Evolutionary conservation across 2,888 invertebrate species (phyloP).

Genomic region (Lepidochrysops patricia): DNA sequence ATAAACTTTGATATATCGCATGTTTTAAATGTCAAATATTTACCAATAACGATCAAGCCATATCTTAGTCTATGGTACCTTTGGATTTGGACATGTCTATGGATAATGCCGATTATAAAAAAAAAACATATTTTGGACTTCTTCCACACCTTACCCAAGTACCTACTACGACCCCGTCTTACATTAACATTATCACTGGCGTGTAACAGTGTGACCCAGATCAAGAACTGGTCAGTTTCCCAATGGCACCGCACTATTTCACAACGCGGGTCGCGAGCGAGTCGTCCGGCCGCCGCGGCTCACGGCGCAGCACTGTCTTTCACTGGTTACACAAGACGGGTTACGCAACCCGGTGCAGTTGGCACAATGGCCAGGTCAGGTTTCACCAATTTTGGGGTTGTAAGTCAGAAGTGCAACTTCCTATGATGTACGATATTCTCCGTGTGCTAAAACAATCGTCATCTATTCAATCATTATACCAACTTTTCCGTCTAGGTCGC

Average conservation of each 20-base stretch:
- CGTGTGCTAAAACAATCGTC: too few relatives aligned
- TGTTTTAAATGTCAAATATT: too few relatives aligned
- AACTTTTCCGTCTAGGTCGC: too few relatives aligned
- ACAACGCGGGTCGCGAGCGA: background rate
- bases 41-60: too few relatives aligned
- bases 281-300: constrained; percentile 40
- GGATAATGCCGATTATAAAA: too few relatives aligned
- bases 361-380: background rate
- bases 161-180: background rate
- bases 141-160: background rate
- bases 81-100: too few relatives aligned
- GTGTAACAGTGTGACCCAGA: constrained; percentile 9
- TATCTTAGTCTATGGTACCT: background rate
- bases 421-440: background rate
- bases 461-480: too few relatives aligned
- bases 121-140: too few relatives aligned
- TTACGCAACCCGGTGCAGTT: constrained; percentile 41
- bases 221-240: constrained; percentile 9
- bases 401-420: background rate
- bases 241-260: constrained; percentile 9
- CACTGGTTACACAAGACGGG: constrained; percentile 57
- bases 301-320: constrained; percentile 59
- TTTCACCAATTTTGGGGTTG: background rate
- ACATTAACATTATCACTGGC: background rate
- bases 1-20: too few relatives aligned